These are phyloP conservation scores for Corythucha ciliata DNA, from an alignment of 2,888 invertebrate species.

Conservation along the genomic window DNA sequence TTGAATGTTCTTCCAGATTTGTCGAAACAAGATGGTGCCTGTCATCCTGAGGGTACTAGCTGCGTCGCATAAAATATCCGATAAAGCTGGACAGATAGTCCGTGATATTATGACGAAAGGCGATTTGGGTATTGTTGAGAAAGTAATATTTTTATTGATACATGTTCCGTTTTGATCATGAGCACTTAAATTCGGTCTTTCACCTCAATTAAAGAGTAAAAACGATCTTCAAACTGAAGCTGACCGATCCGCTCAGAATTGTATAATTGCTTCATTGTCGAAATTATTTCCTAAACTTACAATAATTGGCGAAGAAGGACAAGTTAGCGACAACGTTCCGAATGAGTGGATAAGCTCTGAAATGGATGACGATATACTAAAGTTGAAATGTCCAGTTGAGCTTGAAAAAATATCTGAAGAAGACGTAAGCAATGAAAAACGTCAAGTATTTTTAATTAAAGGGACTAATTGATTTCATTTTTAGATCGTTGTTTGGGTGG, in stretches of 20 bases:
- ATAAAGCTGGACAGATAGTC: conserved; percentile 79
- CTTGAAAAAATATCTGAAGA: conserved; percentile 57
- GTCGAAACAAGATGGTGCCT: no score
- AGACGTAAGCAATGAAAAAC: conserved; percentile 48
- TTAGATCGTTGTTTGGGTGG: conserved; percentile 85
- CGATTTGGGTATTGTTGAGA: conserved; percentile 83
- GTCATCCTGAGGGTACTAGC: conserved; percentile 63
- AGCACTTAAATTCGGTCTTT: neutral
- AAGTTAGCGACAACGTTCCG: conserved; percentile 45
- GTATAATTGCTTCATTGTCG: conserved; percentile 68
- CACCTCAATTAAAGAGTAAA: conserved; percentile 51
- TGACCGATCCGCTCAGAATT: conserved; percentile 87
- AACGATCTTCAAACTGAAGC: conserved; percentile 98
- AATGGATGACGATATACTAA: conserved; percentile 56
- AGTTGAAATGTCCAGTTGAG: conserved; percentile 56
- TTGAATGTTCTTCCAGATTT: no score
- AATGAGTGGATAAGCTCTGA: conserved; percentile 70
- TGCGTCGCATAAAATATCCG: conserved; percentile 68
- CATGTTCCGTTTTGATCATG: conserved; percentile 5
- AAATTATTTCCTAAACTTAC: conserved; percentile 64
- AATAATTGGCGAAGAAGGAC: conserved; percentile 87
- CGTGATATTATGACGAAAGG: conserved; percentile 83
- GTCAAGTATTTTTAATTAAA: neutral
- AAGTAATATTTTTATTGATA: conserved; percentile 52
- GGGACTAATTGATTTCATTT: conserved; percentile 22